Percentiles rank a stretch among this genome's conserved stretches.
Evolutionary conservation across 2,113 vertebrate species (phyloP).

Genomic region (Hypanus sabinus): DNA sequence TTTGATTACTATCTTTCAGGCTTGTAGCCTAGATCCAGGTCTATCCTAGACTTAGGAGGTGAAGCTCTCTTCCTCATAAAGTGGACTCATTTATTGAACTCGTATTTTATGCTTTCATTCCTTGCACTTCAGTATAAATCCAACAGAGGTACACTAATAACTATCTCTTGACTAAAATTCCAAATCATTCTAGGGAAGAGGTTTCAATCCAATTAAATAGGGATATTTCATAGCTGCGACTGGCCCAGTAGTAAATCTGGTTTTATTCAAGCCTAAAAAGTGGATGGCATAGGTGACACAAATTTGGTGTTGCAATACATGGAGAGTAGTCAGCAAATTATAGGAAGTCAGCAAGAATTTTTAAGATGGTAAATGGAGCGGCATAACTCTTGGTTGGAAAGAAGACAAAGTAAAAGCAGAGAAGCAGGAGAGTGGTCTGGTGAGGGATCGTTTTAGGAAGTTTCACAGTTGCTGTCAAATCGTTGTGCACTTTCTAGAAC

Average conservation of each 20-base stretch:
- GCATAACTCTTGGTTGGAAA: too few relatives aligned
- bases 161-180: not conserved
- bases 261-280: too few relatives aligned
- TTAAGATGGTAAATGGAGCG: too few relatives aligned
- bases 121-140: not conserved
- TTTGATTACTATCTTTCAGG: not conserved
- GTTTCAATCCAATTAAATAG: not conserved
- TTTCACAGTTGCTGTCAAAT: not conserved
- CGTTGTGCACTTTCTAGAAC: too few relatives aligned
- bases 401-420: not conserved
- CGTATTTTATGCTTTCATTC: not conserved
- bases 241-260: not conserved
- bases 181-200: not conserved
- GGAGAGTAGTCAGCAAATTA: too few relatives aligned
- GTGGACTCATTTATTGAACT: not conserved
- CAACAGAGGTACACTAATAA: not conserved
- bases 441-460: not conserved
- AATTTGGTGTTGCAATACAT: not conserved
- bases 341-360: too few relatives aligned
- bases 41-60: not conserved
- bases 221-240: not conserved
- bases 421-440: not conserved
- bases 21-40: not conserved
- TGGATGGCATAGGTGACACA: too few relatives aligned
- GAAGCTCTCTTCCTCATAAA: not conserved